These are phyloP conservation scores for Cryptus armator DNA, from an alignment of 2,888 invertebrate genomes.

Conservation along the genomic window DNA sequence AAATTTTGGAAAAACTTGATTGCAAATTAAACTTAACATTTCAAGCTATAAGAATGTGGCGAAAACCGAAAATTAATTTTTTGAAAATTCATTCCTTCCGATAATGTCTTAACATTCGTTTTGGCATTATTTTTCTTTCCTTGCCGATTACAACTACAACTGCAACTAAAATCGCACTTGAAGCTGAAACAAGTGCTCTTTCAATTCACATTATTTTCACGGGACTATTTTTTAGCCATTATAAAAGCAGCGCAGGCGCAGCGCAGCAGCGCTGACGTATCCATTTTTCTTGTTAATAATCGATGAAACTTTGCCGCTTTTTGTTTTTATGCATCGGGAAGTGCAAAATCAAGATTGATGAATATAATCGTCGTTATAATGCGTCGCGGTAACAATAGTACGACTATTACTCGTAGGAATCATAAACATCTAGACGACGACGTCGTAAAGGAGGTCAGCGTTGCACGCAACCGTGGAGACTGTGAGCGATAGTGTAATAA, in stretches of 20 bases:
- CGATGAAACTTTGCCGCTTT: too few relatives aligned
- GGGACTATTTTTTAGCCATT: too few relatives aligned
- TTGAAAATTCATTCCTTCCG: not conserved
- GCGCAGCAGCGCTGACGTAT: too few relatives aligned
- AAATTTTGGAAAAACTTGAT: not conserved
- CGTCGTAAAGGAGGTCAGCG: conserved; percentile 78
- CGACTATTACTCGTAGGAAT: conserved; percentile 44
- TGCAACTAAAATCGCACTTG: too few relatives aligned
- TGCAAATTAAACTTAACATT: not conserved
- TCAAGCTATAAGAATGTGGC: not conserved
- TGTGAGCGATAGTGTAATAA: conserved; percentile 26
- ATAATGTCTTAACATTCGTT: not conserved
- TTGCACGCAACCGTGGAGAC: conserved; percentile 73
- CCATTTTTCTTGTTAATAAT: too few relatives aligned
- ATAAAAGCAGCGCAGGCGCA: too few relatives aligned
- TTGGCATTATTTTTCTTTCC: too few relatives aligned
- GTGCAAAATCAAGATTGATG: conserved; percentile 19
- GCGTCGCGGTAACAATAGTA: conserved; percentile 23
- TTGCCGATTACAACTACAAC: too few relatives aligned
- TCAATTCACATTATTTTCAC: too few relatives aligned
- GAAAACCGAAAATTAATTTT: not conserved
- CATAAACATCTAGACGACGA: conserved; percentile 66
- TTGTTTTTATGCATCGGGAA: not conserved
- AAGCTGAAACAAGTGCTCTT: too few relatives aligned
- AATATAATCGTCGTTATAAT: conserved; percentile 36